Evolutionary conservation across 2,797 vertebrate species (phyloP), one percentile per base, ranked within the genome.

Genomic region (Gymnothorax reevesii): DNA sequence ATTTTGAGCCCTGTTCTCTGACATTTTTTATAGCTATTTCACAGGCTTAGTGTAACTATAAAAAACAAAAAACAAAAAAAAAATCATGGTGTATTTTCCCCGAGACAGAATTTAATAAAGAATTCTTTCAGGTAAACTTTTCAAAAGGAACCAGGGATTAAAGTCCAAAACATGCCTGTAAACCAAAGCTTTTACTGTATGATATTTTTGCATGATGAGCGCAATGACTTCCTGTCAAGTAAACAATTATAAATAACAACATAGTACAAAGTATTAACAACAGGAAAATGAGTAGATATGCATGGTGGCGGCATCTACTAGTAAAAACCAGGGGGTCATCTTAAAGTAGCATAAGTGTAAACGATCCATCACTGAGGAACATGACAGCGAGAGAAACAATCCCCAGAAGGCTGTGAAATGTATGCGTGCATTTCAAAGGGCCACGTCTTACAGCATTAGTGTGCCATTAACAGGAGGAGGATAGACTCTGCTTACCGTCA

Each of bases 401-500:
- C 94, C 90, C 49, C 90, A 91, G 86, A 94, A 93, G 92, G 88
- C 92, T 59, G 60, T 15, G 75, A 42, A 87, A 86, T 71, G n/a
- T 52, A 62, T 42, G n/a, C 27, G 64, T 55, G 62, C 20, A 12
- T 57, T n/a, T 66, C 75, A 27, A 91, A 85, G 66, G 75, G 57
- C 75, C 88, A 89, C 90, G 88, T 94, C 91, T 89, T 86, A 86
- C 0, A 2, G 91, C 89, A 93, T 94, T 94, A 95, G 91, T 89
- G 91, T 88, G 87, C 87, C 91, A 94, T 95, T 94, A 92, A 94
- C 88, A 60, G 89, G 93, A 89, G 91, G 92, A 93, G 91, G 90
- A 93, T 94, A 93, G 92, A 89, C 92, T 87, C 89, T 64, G 71
- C 91, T 92, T 88, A 89, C 86, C 90, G 90, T 88, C 84, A n/a